Base-by-base conservation (phyloP, 2,888 invertebrate genomes). In the Papilio elwesi region DNA sequence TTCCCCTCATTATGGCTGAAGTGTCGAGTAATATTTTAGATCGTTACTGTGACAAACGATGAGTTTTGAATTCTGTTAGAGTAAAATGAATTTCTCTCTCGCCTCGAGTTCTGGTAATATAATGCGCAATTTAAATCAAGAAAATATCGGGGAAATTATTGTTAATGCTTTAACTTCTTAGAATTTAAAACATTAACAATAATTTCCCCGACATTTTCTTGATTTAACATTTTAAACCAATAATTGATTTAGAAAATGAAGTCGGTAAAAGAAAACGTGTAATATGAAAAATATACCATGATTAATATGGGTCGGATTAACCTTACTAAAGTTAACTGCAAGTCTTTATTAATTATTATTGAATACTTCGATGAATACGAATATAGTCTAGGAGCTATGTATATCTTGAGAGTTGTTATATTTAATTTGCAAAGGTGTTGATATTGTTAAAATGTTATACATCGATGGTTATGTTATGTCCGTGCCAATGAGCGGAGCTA, bases 21-120 rank as follows among this genome's bases (percentile, higher is more conserved):
- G 48, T 57, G 68, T 57, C 36, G 68, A 68, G 57, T 68, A 57
- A 68, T 68, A 68, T 68, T 68, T 68, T 49, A 68, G 53, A 70
- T 49, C 55, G 55, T 70, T 70, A 65, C 65, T 16, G 36, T 55
- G 57, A 64, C 49, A 49, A 64, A 65, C 16, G 70, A 69, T 43
- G 26, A 26, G 53, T 47, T 52, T 51, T 48, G 53, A 55, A 70
- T 64, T 64, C 49, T 65, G 65, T 55, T 64, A 55, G 43, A 47
- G 15, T 53, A 16, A 65, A 65, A 57, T 48, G 12, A 65, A 65
- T 65, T 49, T 65, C 70, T 55, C 57, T 49, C 68, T 9, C 68
- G 48, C 55, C 68, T 48, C 49, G 64, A 49, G 49, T 8, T n/a
- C n/a, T n/a, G n/a, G n/a, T n/a, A n/a, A n/a, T n/a, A n/a, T n/a